These are phyloP conservation scores for Lithophane leautieri DNA, from an alignment of 2,888 invertebrate species.

Conservation along the genomic window DNA sequence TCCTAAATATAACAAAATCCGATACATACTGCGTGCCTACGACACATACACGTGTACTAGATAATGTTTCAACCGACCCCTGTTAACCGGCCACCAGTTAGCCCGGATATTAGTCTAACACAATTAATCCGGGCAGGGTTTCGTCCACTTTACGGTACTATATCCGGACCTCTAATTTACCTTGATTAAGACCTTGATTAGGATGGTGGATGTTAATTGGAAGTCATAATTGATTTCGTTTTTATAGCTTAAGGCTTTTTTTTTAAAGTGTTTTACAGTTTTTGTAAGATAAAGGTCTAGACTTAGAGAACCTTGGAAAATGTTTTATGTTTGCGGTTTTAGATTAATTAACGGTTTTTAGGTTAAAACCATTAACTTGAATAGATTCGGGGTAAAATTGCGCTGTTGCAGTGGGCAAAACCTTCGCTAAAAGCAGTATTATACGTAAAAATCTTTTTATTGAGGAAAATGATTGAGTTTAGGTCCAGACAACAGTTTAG, in stretches of 20 bases:
- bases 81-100: constrained; percentile 61
- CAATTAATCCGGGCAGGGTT: constrained; percentile 66
- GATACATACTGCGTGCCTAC: constrained; percentile 5
- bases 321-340: too few relatives aligned
- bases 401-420: neutral
- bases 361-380: too few relatives aligned
- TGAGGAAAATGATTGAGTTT: neutral
- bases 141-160: constrained; percentile 46
- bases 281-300: neutral
- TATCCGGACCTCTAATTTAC: constrained; percentile 53
- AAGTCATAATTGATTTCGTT: constrained; percentile 25
- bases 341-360: neutral
- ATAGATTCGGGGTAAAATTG: too few relatives aligned
- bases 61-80: constrained; percentile 49
- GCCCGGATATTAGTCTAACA: constrained; percentile 68
- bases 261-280: neutral
- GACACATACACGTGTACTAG: constrained; percentile 32
- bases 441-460: too few relatives aligned
- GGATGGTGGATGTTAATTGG: constrained; percentile 40
- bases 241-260: neutral
- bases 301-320: neutral
- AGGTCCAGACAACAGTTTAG: neutral
- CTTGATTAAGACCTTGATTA: constrained; percentile 58
- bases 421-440: neutral
- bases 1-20: neutral